Percentiles rank a stretch among this genome's conserved stretches.
Evolutionary conservation across 2,797 vertebrate genomes (phyloP).

Genomic region (Acestrorhynchus altus): DNA sequence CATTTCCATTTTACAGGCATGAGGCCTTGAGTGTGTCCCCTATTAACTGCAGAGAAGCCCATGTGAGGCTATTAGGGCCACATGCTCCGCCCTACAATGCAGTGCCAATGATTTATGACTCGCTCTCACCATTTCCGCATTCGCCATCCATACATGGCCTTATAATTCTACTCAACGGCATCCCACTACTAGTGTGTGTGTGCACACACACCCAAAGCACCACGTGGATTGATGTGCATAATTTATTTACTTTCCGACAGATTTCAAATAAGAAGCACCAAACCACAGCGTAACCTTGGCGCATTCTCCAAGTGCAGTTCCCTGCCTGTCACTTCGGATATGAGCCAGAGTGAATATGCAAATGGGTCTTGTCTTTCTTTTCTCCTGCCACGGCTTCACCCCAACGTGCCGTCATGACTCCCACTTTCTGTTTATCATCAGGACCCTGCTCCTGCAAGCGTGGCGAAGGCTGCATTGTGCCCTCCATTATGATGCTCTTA

Average conservation of each 20-base stretch:
- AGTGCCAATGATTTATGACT: constrained; percentile 72
- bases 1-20: constrained; percentile 54
- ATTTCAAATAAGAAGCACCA: constrained; percentile 72
- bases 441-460: constrained; percentile 22
- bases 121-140: constrained; percentile 53
- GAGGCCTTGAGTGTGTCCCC: constrained; percentile 41
- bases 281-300: constrained; percentile 68
- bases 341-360: constrained; percentile 59
- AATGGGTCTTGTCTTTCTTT: constrained; percentile 51
- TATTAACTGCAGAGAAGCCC: constrained; percentile 36
- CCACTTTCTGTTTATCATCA: constrained; percentile 45
- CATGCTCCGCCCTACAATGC: constrained; percentile 58
- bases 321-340: constrained; percentile 62
- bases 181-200: constrained; percentile 21
- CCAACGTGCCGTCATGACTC: constrained; percentile 26
- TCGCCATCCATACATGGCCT: constrained; percentile 61
- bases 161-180: constrained; percentile 72
- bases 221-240: constrained; percentile 69
- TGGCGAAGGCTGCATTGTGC: constrained; percentile 8
- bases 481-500: constrained; percentile 27
- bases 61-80: constrained; percentile 60
- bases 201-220: neutral
- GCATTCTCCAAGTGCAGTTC: constrained; percentile 55
- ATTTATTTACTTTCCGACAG: constrained; percentile 72
- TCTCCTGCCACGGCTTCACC: neutral